Evolutionary conservation across 1,140 invertebrate species (phyloP), one percentile per base, ranked within the genome.

Genomic region (Drosophila kanapiae): DNA sequence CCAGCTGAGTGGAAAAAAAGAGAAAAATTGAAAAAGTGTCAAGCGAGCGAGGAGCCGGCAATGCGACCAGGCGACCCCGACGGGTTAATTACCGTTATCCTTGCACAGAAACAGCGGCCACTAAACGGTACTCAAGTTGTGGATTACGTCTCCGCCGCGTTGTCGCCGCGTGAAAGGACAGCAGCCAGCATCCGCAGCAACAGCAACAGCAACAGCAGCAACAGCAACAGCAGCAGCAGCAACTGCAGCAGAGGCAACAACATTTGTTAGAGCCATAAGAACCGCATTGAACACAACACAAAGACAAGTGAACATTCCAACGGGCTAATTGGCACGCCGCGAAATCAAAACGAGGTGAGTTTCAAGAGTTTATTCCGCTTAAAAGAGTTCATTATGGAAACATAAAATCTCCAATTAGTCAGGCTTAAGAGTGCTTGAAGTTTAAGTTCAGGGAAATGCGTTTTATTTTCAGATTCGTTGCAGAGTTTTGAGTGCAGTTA

Each of bases 21-120:
- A 80, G 79, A 51, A 11, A 51, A 51, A 33, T 87, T 88, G 83
- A 86, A 88, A 87, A 88, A 87, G 84, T 87, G 84, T 87, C 84
- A 87, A 83, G 80, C 84, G 62, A 80, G 65, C 45, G 51, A 33
- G 54, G 40, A 45, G 77, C 80, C 83, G 82, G 65, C 75, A 56
- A 60, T 80, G 83, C 83, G 75, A 78, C 78, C 83, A 49, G 83
- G 83, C 83, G 75, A 82, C 75, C 83, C 83, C 83, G 69, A 74
- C 70, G 70, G 70, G 75, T 88, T 87, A 87, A 87, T 87, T 87
- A 87, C 83, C 83, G 83, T 87, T 87, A 87, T 87, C 83, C 83
- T 87, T 88, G 83, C 68, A 70, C 76, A 56, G 42, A 60, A 54
- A 38, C 51, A 51, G n/a, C 47, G 47, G 29, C 70, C 68, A 76